A percentile compares a stretch with the other conserved stretches of the same genome.
phyloP scores from a whole-genome alignment of 1,140 invertebrate species.

The Heliconius nattereri region DNA sequence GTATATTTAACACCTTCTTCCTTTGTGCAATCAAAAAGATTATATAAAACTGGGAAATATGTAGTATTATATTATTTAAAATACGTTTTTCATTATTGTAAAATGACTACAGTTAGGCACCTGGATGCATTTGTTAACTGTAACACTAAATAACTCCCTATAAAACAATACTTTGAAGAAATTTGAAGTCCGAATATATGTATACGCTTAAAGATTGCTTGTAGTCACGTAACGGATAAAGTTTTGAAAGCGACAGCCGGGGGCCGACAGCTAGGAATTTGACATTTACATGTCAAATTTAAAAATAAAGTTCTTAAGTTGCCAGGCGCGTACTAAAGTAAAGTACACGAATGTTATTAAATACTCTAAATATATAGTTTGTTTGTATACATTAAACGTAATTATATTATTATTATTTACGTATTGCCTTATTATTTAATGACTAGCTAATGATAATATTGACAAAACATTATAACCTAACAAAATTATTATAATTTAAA shows the following conservation, averaged over 20 bases:
- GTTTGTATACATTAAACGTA: neutral
- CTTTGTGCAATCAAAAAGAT: neutral
- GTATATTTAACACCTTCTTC: neutral
- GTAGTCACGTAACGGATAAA: constrained; percentile 9
- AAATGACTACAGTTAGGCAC: neutral
- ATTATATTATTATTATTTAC: neutral
- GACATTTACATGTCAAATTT: constrained; percentile 10
- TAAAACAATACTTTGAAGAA: neutral
- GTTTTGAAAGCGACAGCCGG: constrained; percentile 8
- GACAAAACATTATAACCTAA: no score
- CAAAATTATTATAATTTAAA: no score
- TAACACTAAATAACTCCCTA: neutral
- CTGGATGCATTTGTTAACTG: neutral
- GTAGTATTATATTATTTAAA: neutral
- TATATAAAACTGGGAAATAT: neutral
- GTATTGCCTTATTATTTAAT: neutral
- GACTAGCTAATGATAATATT: no score
- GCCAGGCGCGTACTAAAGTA: neutral
- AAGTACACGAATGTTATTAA: neutral
- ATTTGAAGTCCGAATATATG: neutral
- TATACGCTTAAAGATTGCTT: neutral
- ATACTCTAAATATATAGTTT: neutral
- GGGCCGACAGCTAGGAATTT: neutral
- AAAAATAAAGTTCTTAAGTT: neutral
- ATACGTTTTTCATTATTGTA: neutral